These are phyloP conservation scores for Phylloscopus whistleri DNA, from an alignment of 2,113 vertebrate genomes.

Conservation along the genomic window DNA sequence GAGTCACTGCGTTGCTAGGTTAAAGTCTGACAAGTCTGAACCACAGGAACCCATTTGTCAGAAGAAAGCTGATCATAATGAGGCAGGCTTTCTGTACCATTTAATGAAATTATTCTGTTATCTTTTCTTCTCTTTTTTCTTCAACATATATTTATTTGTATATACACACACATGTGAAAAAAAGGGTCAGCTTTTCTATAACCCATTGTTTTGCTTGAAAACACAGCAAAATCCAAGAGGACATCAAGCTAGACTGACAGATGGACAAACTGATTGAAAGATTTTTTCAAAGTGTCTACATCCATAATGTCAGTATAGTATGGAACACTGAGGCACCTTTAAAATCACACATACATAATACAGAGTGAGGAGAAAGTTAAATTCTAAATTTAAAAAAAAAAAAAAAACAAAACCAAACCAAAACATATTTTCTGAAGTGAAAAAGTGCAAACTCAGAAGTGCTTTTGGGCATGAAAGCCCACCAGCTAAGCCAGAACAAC, in stretches of 20 bases:
- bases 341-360: neutral
- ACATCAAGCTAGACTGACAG: neutral
- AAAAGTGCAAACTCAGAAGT: neutral
- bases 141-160: neutral
- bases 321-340: neutral
- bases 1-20: neutral
- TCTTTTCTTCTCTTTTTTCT: neutral
- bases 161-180: accelerated
- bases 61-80: neutral
- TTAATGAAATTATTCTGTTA: neutral
- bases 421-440: neutral
- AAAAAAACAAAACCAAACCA: too few species aligned
- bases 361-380: neutral
- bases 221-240: neutral
- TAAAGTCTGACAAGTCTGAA: neutral
- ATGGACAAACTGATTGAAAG: neutral
- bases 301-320: accelerated
- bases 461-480: neutral
- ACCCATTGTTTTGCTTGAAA: neutral
- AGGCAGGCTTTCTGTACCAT: neutral
- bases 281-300: neutral
- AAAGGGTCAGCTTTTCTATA: neutral
- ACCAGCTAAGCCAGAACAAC: neutral
- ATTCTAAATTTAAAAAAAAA: neutral
- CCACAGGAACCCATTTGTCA: neutral